A percentile compares a stretch with the other conserved stretches of the same genome.
Conservation (phyloP, 2,113 vertebrate genomes). For the Bettongia penicillata region DNA sequence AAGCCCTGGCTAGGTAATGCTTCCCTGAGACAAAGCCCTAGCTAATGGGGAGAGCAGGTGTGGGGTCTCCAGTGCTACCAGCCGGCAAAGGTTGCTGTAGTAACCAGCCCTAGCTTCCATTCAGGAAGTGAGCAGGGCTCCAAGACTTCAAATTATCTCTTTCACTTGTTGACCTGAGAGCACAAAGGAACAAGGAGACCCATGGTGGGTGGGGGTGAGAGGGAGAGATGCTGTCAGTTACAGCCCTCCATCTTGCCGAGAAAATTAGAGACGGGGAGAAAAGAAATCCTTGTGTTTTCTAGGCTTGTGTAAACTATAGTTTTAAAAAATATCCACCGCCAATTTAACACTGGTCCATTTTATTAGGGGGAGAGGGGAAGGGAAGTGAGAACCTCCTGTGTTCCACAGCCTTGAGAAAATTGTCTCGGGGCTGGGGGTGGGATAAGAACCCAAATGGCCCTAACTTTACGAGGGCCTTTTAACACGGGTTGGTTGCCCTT, state of each 20-base stretch:
- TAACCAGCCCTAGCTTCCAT: constrained; percentile 61
- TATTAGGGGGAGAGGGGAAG: constrained; percentile 57
- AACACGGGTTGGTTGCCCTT: constrained; percentile 27
- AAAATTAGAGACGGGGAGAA: constrained; percentile 25
- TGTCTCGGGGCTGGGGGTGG: not conserved
- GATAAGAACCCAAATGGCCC: constrained; percentile 53
- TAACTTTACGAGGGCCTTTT: constrained; percentile 46
- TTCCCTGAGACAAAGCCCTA: constrained; percentile 47
- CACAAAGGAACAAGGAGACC: constrained; percentile 53
- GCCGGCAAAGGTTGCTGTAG: constrained; percentile 76
- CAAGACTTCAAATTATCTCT: constrained; percentile 63
- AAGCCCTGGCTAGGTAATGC: constrained; percentile 16
- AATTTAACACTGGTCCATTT: constrained; percentile 71
- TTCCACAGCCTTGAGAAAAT: constrained; percentile 72
- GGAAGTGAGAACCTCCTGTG: constrained; percentile 75
- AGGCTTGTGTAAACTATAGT: constrained; percentile 68
- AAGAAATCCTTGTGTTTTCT: constrained; percentile 51
- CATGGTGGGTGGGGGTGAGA: not conserved
- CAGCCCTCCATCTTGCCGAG: constrained; percentile 49
- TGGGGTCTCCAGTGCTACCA: constrained; percentile 49
- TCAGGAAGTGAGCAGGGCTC: constrained; percentile 68
- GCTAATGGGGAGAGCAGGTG: constrained; percentile 69
- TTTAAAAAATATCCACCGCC: constrained; percentile 63
- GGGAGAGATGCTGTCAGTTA: constrained; percentile 20
- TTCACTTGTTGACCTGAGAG: not conserved